Evolutionary conservation across 2,113 vertebrate species (phyloP).

Genomic region (Jaculus jaculus): DNA sequence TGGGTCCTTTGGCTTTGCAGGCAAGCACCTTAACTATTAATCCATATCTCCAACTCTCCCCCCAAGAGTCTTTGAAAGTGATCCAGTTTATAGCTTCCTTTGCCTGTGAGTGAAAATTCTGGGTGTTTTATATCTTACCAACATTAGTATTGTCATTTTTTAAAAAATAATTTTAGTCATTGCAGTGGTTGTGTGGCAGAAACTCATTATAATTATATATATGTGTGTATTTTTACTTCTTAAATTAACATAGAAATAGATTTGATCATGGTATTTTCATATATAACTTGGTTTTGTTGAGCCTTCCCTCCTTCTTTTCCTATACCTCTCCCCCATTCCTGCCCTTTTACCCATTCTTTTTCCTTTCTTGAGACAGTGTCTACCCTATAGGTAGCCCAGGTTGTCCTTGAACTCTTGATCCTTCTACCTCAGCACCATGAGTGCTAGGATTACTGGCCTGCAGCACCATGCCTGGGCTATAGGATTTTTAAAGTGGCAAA

Average conservation of each 20-base stretch:
- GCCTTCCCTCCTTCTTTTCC: no score
- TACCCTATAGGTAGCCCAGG: no score
- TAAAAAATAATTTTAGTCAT: neutral
- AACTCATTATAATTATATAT: neutral
- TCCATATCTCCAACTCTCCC: no score
- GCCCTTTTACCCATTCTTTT: no score
- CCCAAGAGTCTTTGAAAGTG: neutral
- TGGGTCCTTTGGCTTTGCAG: no score
- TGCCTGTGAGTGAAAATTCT: neutral
- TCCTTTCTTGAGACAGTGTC: no score
- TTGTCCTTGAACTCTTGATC: neutral
- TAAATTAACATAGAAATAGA: no score
- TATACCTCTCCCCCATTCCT: no score
- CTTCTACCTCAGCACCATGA: neutral
- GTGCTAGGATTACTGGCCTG: neutral
- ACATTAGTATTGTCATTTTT: neutral
- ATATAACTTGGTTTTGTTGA: no score
- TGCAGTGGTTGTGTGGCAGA: neutral
- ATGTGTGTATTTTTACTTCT: neutral
- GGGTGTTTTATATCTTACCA: fast-evolving
- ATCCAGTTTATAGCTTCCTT: neutral
- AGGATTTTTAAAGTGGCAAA: no score
- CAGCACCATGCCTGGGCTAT: neutral
- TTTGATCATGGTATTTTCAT: no score
- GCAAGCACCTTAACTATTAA: no score